Evolutionary conservation across 2,888 invertebrate genomes (phyloP).

Genomic region (Pseudococcus longispinus): DNA sequence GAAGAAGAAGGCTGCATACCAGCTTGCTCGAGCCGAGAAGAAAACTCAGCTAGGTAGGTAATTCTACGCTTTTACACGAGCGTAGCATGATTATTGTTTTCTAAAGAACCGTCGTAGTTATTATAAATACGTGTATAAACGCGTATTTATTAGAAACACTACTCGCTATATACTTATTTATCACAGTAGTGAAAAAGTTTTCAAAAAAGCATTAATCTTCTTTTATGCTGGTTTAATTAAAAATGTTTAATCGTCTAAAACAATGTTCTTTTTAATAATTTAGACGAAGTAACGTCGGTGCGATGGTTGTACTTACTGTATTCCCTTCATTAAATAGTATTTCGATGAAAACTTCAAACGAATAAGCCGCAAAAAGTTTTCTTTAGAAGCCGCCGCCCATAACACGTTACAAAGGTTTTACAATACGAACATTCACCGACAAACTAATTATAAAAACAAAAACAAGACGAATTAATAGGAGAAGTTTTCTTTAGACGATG

Average conservation of each 20-base stretch:
- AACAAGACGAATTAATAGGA: conserved; percentile 25
- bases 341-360: conserved; percentile 33
- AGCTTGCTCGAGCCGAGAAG: not conserved
- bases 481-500: conserved; percentile 31
- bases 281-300: not conserved
- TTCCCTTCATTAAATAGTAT: conserved; percentile 25
- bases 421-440: not conserved
- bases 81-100: not conserved
- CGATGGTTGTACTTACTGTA: conserved; percentile 13
- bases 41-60: not conserved
- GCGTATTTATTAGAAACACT: conserved; percentile 10
- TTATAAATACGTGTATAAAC: not conserved
- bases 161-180: not conserved
- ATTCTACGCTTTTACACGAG: not conserved
- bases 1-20: not conserved
- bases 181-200: conserved; percentile 8
- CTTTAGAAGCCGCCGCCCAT: conserved; percentile 17
- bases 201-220: conserved; percentile 15
- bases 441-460: conserved; percentile 33
- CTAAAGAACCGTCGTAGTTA: not conserved
- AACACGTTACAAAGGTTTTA: conserved; percentile 29
- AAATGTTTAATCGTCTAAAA: conserved; percentile 28
- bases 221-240: conserved; percentile 32
- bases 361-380: conserved; percentile 28
- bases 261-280: conserved; percentile 28